phyloP scores from a whole-genome alignment of 2,113 vertebrate species.

The Colistium nudipinnis region DNA sequence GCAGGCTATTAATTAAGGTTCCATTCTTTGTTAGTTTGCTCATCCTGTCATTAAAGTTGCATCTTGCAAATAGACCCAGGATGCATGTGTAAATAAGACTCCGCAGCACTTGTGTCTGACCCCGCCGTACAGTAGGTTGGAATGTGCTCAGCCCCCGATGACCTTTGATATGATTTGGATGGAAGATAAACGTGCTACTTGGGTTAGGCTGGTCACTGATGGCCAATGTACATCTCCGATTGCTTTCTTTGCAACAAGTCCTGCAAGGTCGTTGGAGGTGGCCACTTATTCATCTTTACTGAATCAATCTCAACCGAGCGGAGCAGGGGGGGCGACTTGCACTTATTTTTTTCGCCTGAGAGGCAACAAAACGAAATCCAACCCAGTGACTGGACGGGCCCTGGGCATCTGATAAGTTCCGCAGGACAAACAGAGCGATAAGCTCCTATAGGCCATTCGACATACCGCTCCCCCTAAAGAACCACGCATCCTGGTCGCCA shows the following conservation, averaged over 20 bases:
- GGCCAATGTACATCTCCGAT: conserved; percentile 15
- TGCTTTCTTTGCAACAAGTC: background rate
- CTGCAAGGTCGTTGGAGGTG: background rate
- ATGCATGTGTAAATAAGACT: background rate
- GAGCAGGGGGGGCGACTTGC: conserved; percentile 29
- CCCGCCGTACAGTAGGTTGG: conserved; percentile 7
- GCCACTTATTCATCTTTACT: conserved; percentile 7
- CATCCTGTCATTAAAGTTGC: no score
- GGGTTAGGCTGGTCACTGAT: conserved; percentile 1
- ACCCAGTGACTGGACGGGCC: conserved; percentile 20
- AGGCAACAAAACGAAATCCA: conserved; percentile 33
- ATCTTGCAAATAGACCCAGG: background rate
- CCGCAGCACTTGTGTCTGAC: conserved; percentile 4
- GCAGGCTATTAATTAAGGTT: no score
- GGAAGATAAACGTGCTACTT: conserved; percentile 16
- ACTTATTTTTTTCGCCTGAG: conserved; percentile 40
- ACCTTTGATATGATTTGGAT: conserved; percentile 14
- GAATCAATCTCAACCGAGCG: conserved; percentile 6
- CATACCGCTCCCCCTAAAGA: conserved; percentile 48
- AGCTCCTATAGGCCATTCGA: conserved; percentile 59
- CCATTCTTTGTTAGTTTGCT: no score
- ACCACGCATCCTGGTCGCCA: conserved; percentile 55
- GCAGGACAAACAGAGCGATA: conserved; percentile 61
- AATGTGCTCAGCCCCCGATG: conserved; percentile 10
- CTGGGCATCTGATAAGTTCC: conserved; percentile 63